phyloP scores from a whole-genome alignment of 1,140 invertebrate species.

The Psix sp. region DNA sequence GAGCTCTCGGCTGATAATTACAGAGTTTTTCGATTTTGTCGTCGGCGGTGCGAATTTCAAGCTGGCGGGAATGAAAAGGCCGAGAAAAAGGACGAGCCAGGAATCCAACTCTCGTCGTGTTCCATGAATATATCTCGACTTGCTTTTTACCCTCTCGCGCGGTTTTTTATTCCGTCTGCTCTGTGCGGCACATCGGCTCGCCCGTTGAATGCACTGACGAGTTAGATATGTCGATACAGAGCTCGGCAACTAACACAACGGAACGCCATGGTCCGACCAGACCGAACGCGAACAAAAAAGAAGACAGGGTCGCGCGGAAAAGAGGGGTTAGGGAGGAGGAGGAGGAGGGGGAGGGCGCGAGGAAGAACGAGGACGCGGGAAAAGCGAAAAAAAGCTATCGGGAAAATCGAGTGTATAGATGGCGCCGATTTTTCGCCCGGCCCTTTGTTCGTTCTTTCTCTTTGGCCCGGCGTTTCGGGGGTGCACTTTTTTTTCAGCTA shows the following conservation, averaged over 20 bases:
- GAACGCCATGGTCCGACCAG: slow-evolving; percentile 38
- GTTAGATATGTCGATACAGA: slow-evolving; percentile 63
- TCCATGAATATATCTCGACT: slow-evolving; percentile 66
- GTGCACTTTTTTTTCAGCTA: slow-evolving; percentile 45
- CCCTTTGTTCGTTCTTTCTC: slow-evolving; percentile 46
- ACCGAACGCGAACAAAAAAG: slow-evolving; percentile 57
- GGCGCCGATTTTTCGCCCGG: slow-evolving; percentile 6
- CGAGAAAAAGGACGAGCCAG: slow-evolving; percentile 26
- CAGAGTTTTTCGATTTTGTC: slow-evolving; percentile 23
- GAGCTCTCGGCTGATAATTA: slow-evolving; percentile 15
- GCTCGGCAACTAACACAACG: slow-evolving; percentile 54
- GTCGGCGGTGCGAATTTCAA: slow-evolving; percentile 32
- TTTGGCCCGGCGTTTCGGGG: slow-evolving; percentile 44
- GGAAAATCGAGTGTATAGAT: slow-evolving; percentile 69
- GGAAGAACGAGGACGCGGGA: slow-evolving; percentile 37
- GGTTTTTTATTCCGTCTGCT: slow-evolving; percentile 74
- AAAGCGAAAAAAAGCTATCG: slow-evolving; percentile 72
- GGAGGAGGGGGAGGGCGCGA: slow-evolving; percentile 46
- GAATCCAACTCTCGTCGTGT: slow-evolving; percentile 52
- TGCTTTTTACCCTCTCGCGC: slow-evolving; percentile 61
- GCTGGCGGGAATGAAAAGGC: slow-evolving; percentile 19
- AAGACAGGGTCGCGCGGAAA: slow-evolving; percentile 9
- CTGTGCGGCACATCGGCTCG: slow-evolving; percentile 66
- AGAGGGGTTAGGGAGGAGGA: slow-evolving; percentile 34
- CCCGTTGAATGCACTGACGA: slow-evolving; percentile 63